Evolutionary conservation across 2,888 invertebrate species (phyloP).

Genomic region (Cataglyphis rosenhaueri): DNA sequence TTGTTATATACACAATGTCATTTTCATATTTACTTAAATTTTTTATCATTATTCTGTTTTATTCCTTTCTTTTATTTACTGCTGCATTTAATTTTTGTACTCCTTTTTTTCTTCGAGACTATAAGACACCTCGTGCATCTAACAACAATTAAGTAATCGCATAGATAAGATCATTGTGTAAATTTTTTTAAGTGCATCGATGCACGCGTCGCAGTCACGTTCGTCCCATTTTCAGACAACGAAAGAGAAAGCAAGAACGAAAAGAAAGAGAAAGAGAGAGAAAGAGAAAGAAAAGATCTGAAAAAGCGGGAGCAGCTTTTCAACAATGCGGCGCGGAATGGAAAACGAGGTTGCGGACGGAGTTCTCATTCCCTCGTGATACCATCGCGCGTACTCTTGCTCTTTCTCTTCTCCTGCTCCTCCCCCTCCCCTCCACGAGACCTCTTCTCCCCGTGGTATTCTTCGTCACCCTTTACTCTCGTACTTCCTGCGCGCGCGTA

Average conservation of each 20-base stretch:
- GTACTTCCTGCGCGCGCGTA: slow-evolving; percentile 7
- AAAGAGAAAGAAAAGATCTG: neutral
- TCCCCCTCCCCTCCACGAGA: neutral
- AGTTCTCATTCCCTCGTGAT: slow-evolving; percentile 72
- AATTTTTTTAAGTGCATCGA: neutral
- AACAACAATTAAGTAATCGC: neutral
- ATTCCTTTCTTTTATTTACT: neutral
- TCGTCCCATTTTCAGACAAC: slow-evolving; percentile 14
- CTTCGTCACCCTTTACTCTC: slow-evolving; percentile 19
- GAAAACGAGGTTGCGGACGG: slow-evolving; percentile 72
- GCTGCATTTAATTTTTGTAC: neutral
- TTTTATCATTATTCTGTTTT: neutral
- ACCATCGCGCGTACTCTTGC: slow-evolving; percentile 26
- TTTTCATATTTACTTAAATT: neutral
- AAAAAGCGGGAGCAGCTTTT: slow-evolving; percentile 46
- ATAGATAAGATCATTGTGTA: slow-evolving; percentile 9
- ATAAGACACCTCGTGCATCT: neutral
- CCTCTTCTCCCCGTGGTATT: slow-evolving; percentile 16
- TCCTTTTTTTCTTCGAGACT: neutral
- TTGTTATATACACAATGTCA: neutral
- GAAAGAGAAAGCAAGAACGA: slow-evolving; percentile 3
- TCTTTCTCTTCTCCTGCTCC: neutral
- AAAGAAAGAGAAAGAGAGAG: neutral
- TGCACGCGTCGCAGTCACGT: slow-evolving; percentile 1
- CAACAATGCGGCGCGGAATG: slow-evolving; percentile 35